Conservation (phyloP, 2,797 vertebrate genomes). For the Prionace glauca region DNA sequence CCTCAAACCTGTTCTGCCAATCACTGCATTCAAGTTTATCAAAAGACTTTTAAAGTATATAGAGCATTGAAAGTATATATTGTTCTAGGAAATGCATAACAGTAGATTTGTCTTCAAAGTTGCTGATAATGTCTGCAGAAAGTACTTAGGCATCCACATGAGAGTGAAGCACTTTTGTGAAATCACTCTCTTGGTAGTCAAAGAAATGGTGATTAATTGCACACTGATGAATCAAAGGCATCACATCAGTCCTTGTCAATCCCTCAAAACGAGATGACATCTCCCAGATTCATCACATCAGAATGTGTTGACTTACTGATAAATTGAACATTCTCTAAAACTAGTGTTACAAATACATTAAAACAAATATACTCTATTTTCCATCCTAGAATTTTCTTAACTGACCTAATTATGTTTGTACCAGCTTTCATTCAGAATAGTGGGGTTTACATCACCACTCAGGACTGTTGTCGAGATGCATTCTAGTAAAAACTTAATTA, state of each 20-base stretch:
- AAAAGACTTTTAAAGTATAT: not conserved
- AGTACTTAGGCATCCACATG: not conserved
- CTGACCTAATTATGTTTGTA: not conserved
- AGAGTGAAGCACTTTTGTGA: too few relatives aligned
- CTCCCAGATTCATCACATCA: not conserved
- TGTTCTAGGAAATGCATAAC: not conserved
- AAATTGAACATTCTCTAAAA: not conserved
- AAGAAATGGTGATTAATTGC: not conserved
- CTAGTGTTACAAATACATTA: not conserved
- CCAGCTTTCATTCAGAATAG: not conserved
- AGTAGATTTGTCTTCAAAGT: not conserved
- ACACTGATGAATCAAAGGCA: not conserved
- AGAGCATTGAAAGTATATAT: not conserved
- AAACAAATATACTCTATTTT: not conserved
- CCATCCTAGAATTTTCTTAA: not conserved
- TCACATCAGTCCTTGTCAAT: not conserved
- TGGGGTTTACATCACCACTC: not conserved
- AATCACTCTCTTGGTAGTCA: not conserved
- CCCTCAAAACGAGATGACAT: not conserved
- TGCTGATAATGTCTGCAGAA: not conserved
- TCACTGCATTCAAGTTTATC: not conserved
- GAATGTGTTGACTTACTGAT: not conserved
- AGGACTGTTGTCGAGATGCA: not conserved
- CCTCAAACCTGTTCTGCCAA: not conserved
- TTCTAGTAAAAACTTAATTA: not conserved